Percentiles rank a stretch among this genome's conserved stretches.
Conservation (phyloP, 2,888 invertebrate species). For the Nomada ruficornis region DNA sequence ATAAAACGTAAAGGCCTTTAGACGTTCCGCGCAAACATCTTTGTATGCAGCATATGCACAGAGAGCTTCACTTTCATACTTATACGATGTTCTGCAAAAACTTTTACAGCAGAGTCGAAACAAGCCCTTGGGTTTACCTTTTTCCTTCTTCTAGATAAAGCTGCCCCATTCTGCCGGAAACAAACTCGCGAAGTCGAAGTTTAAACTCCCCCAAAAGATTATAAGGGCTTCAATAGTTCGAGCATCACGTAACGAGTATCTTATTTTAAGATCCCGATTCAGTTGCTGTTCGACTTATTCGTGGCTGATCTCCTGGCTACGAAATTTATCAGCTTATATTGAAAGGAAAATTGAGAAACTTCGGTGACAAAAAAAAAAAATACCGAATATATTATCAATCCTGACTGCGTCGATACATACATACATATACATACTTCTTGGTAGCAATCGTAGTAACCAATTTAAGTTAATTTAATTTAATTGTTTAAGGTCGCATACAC, state of each 20-base stretch:
- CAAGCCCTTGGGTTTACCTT: neutral
- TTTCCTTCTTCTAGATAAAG: neutral
- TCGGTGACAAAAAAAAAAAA: neutral
- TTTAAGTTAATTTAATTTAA: too few relatives aligned
- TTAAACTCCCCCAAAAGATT: slow-evolving; percentile 42
- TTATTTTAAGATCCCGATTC: slow-evolving; percentile 31
- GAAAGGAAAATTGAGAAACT: slow-evolving; percentile 18
- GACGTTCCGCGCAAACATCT: neutral
- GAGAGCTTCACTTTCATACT: neutral
- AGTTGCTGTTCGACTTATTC: slow-evolving; percentile 31
- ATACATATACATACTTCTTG: neutral
- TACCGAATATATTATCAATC: neutral
- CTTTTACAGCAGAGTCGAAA: neutral
- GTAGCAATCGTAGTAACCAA: neutral
- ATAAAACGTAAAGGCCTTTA: neutral
- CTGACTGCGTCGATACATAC: neutral
- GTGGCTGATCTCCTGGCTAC: neutral
- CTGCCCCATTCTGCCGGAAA: slow-evolving; percentile 22
- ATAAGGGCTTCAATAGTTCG: slow-evolving; percentile 22
- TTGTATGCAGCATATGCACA: slow-evolving; percentile 1
- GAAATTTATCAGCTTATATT: slow-evolving; percentile 23
- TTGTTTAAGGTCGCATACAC: too few relatives aligned
- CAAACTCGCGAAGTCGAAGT: slow-evolving; percentile 38
- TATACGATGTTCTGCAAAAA: neutral
- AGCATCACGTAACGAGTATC: slow-evolving; percentile 39